Percentiles rank a stretch among this genome's conserved stretches.
Evolutionary conservation across 1,140 invertebrate species (phyloP).

Genomic region (Adoxophyes honmai): DNA sequence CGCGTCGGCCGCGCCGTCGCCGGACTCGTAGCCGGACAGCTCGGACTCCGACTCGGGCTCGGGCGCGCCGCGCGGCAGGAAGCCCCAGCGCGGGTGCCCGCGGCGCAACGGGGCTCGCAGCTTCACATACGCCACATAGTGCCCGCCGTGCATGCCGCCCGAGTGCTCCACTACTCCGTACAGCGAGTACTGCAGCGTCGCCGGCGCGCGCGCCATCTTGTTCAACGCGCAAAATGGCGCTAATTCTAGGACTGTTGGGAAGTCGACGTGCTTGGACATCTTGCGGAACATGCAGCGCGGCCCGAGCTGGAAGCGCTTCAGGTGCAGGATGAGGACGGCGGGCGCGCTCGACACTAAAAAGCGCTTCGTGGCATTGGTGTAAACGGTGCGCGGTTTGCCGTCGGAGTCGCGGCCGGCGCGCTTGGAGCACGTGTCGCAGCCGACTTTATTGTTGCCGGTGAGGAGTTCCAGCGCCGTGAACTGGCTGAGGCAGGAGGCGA

Average conservation of each 20-base stretch:
- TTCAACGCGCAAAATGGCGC: constrained; percentile 92
- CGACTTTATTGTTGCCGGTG: constrained; percentile 94
- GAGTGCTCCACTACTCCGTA: constrained; percentile 97
- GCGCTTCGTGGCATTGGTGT: constrained; percentile 94
- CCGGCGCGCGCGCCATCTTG: constrained; percentile 83
- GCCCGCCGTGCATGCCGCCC: constrained; percentile 92
- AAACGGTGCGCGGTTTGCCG: constrained; percentile 83
- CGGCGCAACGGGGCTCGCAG: constrained; percentile 79
- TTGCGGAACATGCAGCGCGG: constrained; percentile 83
- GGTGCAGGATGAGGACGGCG: constrained; percentile 94
- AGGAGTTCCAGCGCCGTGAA: constrained; percentile 94
- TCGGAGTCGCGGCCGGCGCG: constrained; percentile 78
- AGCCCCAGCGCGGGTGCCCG: constrained; percentile 82
- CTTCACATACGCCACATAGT: constrained; percentile 97
- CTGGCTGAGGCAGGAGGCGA: constrained; percentile 92
- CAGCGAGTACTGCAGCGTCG: constrained; percentile 90
- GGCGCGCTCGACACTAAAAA: constrained; percentile 94
- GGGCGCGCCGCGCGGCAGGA: constrained; percentile 78
- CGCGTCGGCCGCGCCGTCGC: constrained; percentile 65
- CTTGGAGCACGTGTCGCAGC: constrained; percentile 93
- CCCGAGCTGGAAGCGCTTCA: constrained; percentile 91
- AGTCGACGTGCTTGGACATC: constrained; percentile 91
- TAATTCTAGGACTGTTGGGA: constrained; percentile 91
- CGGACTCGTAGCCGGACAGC: constrained; percentile 68
- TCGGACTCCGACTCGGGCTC: constrained; percentile 66